Conservation (phyloP, 2,888 invertebrate genomes). For the Mimumesa dahlbomi region DNA sequence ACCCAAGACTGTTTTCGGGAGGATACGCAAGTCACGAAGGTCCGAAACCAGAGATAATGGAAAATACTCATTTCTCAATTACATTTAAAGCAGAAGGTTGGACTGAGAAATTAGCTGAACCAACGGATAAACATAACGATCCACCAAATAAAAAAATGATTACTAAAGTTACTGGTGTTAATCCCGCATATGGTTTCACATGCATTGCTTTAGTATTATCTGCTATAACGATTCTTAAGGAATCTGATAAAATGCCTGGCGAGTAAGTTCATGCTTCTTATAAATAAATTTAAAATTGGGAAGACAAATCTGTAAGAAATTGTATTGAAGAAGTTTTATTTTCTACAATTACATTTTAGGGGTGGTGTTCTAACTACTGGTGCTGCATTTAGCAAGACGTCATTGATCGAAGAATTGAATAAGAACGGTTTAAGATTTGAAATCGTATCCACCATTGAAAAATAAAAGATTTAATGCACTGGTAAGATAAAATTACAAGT, state of each 20-base stretch:
- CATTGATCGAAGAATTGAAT: constrained; percentile 87
- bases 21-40: constrained; percentile 87
- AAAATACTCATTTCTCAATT: constrained; percentile 85
- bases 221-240: constrained; percentile 88
- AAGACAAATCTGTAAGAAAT: background rate
- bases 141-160: constrained; percentile 85
- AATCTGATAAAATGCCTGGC: constrained; percentile 88
- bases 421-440: constrained; percentile 88
- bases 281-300: background rate
- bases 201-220: constrained; percentile 87
- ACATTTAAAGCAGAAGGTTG: constrained; percentile 91
- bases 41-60: constrained; percentile 84
- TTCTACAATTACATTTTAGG: constrained; percentile 81
- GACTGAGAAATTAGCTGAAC: constrained; percentile 83
- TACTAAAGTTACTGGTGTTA: constrained; percentile 85
- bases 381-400: constrained; percentile 91
- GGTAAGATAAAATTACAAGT: background rate
- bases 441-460: constrained; percentile 78
- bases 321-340: constrained; percentile 1
- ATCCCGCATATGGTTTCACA: constrained; percentile 93
- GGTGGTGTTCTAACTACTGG: constrained; percentile 95
- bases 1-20: constrained; percentile 86
- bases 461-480: constrained; percentile 49
- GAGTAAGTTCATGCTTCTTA: constrained; percentile 81
- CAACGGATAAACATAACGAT: constrained; percentile 82